phyloP scores from a whole-genome alignment of 2,113 vertebrate species.

The Piaya cayana region DNA sequence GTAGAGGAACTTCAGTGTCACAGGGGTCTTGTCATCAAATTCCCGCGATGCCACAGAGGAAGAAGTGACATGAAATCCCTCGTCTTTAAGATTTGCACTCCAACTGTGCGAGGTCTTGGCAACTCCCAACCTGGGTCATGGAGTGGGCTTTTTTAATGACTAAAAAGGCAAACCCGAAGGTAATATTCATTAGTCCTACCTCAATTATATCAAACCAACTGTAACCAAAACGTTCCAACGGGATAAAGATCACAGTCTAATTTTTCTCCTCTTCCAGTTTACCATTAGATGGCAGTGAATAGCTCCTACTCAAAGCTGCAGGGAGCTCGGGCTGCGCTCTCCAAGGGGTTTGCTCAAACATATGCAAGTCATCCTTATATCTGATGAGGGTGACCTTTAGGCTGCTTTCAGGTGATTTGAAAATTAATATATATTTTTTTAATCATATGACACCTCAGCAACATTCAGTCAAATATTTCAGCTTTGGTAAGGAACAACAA shows the following conservation, averaged over 20 bases:
- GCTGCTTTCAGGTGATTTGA: neutral
- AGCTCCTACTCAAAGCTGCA: neutral
- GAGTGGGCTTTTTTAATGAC: neutral
- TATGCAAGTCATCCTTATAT: rapidly evolving
- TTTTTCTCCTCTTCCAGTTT: neutral
- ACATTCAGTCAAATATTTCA: neutral
- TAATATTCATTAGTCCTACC: neutral
- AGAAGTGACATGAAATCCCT: neutral
- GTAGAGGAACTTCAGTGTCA: neutral
- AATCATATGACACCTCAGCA: neutral
- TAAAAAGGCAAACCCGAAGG: neutral
- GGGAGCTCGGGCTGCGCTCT: neutral
- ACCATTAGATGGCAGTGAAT: constrained; percentile 52
- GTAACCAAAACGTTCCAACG: rapidly evolving
- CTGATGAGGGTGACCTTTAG: neutral
- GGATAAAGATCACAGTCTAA: neutral
- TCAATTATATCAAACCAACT: neutral
- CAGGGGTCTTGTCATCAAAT: rapidly evolving
- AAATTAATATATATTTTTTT: neutral
- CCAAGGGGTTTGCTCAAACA: neutral
- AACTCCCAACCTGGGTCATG: neutral
- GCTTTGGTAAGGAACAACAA: neutral
- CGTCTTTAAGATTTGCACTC: neutral
- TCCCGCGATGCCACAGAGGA: neutral
- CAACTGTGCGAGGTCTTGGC: neutral